These are phyloP conservation scores for Lontra canadensis DNA, from an alignment of 2,113 vertebrate genomes.

Conservation along the genomic window DNA sequence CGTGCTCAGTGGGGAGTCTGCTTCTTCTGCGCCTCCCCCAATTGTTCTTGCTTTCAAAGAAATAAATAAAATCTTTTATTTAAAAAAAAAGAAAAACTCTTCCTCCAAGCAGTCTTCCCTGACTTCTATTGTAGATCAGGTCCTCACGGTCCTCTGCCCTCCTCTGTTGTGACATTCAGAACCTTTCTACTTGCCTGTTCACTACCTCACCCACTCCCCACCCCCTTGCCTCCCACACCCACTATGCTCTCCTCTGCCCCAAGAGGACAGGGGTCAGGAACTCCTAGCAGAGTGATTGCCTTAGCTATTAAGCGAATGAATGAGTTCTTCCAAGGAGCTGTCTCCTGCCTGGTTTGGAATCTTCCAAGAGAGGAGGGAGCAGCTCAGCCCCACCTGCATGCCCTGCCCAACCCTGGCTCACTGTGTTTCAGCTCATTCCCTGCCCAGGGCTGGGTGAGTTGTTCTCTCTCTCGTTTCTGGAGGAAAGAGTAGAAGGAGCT, in stretches of 20 bases:
- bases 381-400: background rate
- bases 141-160: background rate
- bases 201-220: background rate
- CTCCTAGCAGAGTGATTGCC: background rate
- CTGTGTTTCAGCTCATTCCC: background rate
- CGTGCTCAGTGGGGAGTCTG: background rate
- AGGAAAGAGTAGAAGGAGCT: slow-evolving; percentile 11
- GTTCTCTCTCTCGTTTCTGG: background rate
- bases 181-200: background rate
- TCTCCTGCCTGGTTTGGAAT: background rate
- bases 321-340: background rate
- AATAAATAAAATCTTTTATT: background rate
- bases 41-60: no score
- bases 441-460: background rate
- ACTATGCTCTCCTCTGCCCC: background rate
- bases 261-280: background rate
- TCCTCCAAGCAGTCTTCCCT: background rate
- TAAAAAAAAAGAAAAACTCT: background rate
- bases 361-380: background rate
- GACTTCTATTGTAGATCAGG: background rate
- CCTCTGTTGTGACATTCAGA: background rate
- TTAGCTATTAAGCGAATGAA: background rate
- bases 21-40: background rate
- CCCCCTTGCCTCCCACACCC: background rate
- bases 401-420: background rate